phyloP scores from a whole-genome alignment of 1,140 invertebrate species.

The Pseudoatta argentina region DNA sequence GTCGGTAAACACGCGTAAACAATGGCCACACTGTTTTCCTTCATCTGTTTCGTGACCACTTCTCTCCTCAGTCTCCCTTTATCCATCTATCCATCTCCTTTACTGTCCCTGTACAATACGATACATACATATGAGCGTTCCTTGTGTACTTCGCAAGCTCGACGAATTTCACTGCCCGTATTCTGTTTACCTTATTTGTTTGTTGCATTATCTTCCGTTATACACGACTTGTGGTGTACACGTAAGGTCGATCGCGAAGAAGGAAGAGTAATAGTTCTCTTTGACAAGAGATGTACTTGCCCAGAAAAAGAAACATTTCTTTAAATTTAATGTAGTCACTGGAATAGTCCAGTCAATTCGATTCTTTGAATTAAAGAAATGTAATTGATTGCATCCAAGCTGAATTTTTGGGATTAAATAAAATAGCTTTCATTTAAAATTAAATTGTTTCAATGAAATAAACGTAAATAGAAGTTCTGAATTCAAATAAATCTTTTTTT shows the following conservation, averaged over 20 bases:
- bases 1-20: conserved; percentile 76
- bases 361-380: too few relatives aligned
- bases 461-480: too few relatives aligned
- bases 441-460: too few relatives aligned
- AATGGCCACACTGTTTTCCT: conserved; percentile 40
- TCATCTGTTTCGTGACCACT: conserved; percentile 53
- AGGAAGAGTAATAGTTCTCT: neutral
- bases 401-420: too few relatives aligned
- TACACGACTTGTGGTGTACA: neutral
- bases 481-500: too few relatives aligned
- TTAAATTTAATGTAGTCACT: too few relatives aligned
- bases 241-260: neutral
- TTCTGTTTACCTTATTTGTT: conserved; percentile 53
- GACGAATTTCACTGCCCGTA: conserved; percentile 36
- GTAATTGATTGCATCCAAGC: too few relatives aligned
- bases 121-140: neutral
- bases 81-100: conserved; percentile 54
- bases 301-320: too few relatives aligned
- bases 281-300: neutral
- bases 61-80: conserved; percentile 11
- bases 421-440: too few relatives aligned
- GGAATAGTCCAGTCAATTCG: too few relatives aligned
- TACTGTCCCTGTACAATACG: neutral
- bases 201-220: conserved; percentile 29
- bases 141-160: conserved; percentile 36